Conservation (phyloP, 2,888 invertebrate genomes). For the Drosophila fulvimacula region DNA sequence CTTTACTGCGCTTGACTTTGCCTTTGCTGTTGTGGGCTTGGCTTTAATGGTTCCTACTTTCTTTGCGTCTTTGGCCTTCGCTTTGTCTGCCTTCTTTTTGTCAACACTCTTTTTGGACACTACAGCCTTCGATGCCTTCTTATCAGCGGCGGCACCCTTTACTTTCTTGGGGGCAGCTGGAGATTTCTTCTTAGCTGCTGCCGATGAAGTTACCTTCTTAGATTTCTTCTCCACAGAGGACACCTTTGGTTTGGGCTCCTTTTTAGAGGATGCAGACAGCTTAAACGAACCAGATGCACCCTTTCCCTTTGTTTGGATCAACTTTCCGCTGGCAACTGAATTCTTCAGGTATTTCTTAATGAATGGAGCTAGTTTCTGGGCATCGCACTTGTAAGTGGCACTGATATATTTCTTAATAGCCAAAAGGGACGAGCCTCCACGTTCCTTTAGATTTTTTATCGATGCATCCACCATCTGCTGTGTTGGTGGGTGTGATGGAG, state of each 20-base stretch:
- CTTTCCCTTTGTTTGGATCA: conserved; percentile 77
- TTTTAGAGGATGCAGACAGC: conserved; percentile 52
- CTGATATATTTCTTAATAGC: conserved; percentile 59
- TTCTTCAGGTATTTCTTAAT: conserved; percentile 87
- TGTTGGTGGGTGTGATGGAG: conserved; percentile 48
- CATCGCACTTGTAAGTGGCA: conserved; percentile 59
- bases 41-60: conserved; percentile 48
- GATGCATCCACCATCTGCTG: conserved; percentile 59
- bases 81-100: conserved; percentile 45
- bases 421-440: conserved; percentile 57
- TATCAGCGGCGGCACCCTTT: conserved; percentile 27
- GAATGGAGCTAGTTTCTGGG: conserved; percentile 84
- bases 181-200: conserved; percentile 24
- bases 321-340: conserved; percentile 86
- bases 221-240: conserved; percentile 42
- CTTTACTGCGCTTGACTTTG: conserved; percentile 32
- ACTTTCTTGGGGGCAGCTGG: conserved; percentile 24
- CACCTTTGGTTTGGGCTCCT: conserved; percentile 42
- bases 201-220: conserved; percentile 25
- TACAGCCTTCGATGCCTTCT: conserved; percentile 38
- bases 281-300: conserved; percentile 65
- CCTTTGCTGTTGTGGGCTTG: conserved; percentile 40
- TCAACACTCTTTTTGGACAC: conserved; percentile 46
- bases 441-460: conserved; percentile 53
- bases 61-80: conserved; percentile 49